phyloP scores from a whole-genome alignment of 2,797 vertebrate species.

The Melanotaenia nigrans region DNA sequence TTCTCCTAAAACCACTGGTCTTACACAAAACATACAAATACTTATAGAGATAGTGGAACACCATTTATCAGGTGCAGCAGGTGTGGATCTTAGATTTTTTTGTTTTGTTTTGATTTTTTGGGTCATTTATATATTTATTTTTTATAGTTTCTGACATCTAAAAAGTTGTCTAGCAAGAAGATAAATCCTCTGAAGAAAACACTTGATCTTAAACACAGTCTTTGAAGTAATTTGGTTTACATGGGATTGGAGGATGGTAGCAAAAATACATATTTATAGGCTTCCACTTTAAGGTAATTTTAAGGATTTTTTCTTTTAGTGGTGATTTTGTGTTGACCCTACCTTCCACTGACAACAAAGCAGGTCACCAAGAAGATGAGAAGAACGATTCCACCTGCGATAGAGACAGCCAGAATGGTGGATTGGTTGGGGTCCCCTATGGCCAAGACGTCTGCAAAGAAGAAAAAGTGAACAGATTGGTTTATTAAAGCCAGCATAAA shows the following conservation, averaged over 20 bases:
- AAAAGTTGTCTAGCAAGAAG: neutral
- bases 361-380: constrained; percentile 88
- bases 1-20: no score
- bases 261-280: neutral
- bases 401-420: constrained; percentile 86
- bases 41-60: no score
- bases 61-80: neutral
- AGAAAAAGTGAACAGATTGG: constrained; percentile 16
- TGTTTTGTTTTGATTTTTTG: neutral
- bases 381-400: constrained; percentile 84
- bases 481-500: constrained; percentile 40
- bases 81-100: neutral
- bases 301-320: neutral
- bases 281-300: neutral
- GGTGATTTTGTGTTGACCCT: constrained; percentile 25
- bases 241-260: neutral
- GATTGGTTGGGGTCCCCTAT: constrained; percentile 88
- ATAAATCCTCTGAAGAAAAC: neutral
- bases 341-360: constrained; percentile 88
- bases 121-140: no score
- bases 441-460: constrained; percentile 82
- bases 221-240: neutral
- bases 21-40: no score
- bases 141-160: neutral
- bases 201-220: neutral